A percentile compares a stretch with the other conserved stretches of the same genome.
phyloP scores from a whole-genome alignment of 2,888 invertebrate genomes.

The Dioctria rufipes region DNA sequence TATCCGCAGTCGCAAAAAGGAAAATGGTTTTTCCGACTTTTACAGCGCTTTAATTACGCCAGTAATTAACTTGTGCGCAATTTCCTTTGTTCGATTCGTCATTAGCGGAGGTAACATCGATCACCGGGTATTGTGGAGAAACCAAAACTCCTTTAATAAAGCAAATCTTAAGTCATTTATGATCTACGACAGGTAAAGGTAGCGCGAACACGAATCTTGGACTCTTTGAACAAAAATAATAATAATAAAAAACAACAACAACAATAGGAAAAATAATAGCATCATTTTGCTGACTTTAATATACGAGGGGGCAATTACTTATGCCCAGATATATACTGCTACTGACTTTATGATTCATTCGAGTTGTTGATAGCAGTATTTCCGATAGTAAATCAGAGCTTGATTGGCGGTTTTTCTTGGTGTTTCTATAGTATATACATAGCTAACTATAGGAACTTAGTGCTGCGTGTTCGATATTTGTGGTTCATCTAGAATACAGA shows the following conservation, averaged over 20 bases:
- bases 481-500: too few relatives aligned
- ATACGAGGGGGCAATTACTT: neutral
- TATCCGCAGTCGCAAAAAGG: neutral
- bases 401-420: neutral
- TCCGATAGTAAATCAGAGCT: conserved; percentile 2
- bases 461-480: neutral
- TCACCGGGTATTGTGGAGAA: neutral
- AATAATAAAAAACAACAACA: too few relatives aligned
- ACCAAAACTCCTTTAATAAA: neutral
- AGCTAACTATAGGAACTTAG: neutral
- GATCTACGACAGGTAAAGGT: neutral
- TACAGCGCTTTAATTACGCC: conserved; percentile 4
- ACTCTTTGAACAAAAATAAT: neutral
- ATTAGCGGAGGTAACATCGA: conserved; percentile 5
- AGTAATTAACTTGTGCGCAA: neutral
- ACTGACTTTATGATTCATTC: conserved; percentile 12
- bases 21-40: neutral
- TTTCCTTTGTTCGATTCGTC: conserved; percentile 16
- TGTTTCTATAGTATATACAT: neutral
- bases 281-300: neutral
- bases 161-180: neutral
- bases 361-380: neutral
- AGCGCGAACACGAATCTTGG: neutral
- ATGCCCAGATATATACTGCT: neutral
- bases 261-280: neutral